Evolutionary conservation across 2,888 invertebrate genomes (phyloP), one percentile per base, ranked within the genome.

Genomic region (Himalopsyche anomala): DNA sequence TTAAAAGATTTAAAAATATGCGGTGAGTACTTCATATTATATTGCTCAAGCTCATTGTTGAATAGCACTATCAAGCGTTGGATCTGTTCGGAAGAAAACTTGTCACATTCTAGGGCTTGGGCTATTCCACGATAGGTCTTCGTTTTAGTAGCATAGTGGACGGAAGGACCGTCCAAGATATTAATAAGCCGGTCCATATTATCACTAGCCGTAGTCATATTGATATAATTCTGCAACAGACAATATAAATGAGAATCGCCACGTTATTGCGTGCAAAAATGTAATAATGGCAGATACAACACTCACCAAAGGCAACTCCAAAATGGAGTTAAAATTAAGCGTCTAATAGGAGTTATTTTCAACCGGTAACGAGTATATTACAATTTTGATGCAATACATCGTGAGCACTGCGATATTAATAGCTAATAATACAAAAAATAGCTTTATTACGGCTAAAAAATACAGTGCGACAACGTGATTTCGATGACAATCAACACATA

Each of bases 21-120:
- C 36, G 89, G 88, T 56, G 90, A 89, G 88, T 90, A 90, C 87
- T 90, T 90, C 80, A 90, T 89, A 85, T 91, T 90, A 38, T 90
- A 3, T 15, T 51, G 90, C 86, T 90, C 90, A 54, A 91, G 87
- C 55, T 91, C 91, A 62, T 90, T 89, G 38, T 89, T 88, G 89
- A 91, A 92, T 84, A 91, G 86, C 36, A 89, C 89, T 36, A 92
- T 80, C 74, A 92, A 86, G 86, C 90, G 91, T 55, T 91, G 89
- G 4, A 91, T 79, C 40, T 89, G 86, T 11, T 89, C 55, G 56
- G 87, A 62, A 42, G 89, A 89, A 28, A 91, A 83, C 28, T 85
- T 42, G 87, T 28, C 89, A 28, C 87, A 89, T 17, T 91, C 89
- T 83, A 92, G 87, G 19, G 89, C 89, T 85, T 89, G 90, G 84